A percentile compares a stretch with the other conserved stretches of the same genome.
Conservation (phyloP, 2,797 vertebrate species). For the Cryptoblepharus egeriae region DNA sequence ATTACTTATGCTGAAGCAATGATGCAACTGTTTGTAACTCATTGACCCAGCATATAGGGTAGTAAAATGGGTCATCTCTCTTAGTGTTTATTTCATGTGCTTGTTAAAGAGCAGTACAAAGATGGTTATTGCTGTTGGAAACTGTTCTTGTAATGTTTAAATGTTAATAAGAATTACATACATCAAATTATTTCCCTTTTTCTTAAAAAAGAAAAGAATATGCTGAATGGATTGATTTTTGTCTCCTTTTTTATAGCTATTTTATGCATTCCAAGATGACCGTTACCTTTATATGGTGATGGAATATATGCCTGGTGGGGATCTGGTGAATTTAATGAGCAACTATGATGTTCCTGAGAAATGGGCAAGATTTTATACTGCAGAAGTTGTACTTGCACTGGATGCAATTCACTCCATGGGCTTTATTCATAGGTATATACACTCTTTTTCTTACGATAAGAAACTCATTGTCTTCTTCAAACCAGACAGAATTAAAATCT, state of each 20-base stretch:
- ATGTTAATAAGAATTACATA: neutral
- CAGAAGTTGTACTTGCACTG: constrained; percentile 95
- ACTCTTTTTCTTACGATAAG: neutral
- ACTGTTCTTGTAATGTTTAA: constrained; percentile 1
- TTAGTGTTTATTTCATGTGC: neutral
- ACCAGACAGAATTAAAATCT: too few species aligned
- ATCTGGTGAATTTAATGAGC: constrained; percentile 98
- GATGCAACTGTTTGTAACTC: too few species aligned
- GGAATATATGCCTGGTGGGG: constrained; percentile 99
- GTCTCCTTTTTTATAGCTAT: constrained; percentile 82
- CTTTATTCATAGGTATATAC: constrained; percentile 94
- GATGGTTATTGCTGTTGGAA: neutral
- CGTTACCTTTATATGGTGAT: constrained; percentile 99
- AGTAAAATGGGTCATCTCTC: neutral
- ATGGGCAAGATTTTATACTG: constrained; percentile 98
- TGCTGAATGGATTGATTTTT: neutral
- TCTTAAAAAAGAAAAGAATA: neutral
- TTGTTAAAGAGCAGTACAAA: neutral
- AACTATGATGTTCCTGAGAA: constrained; percentile 98
- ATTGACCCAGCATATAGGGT: neutral
- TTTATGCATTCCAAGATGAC: constrained; percentile 98
- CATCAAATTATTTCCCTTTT: neutral
- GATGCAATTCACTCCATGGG: constrained; percentile 99
- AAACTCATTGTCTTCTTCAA: neutral
- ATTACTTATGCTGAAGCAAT: too few species aligned